A percentile compares a stretch with the other conserved stretches of the same genome.
Evolutionary conservation across 2,797 vertebrate species (phyloP).

Genomic region (Micrastur ruficollis): DNA sequence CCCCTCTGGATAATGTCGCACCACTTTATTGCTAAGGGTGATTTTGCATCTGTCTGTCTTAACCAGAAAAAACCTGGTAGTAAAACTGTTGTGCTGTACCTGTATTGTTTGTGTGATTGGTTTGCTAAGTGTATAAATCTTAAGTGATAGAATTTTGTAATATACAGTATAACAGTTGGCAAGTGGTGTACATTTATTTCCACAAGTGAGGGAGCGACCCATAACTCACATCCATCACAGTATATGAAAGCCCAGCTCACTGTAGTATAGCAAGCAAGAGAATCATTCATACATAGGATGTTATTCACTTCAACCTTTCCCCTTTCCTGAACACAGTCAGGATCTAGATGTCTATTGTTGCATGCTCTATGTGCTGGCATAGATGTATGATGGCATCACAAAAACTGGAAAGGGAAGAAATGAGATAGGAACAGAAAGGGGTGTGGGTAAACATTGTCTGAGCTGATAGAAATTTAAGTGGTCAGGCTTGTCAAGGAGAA

Average conservation of each 20-base stretch:
- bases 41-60: conserved; percentile 3
- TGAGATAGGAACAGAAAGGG: conserved; percentile 41
- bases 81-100: background rate
- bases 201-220: conserved; percentile 59
- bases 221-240: conserved; percentile 62
- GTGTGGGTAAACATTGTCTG: background rate
- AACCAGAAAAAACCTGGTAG: background rate
- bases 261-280: conserved; percentile 26
- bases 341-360: conserved; percentile 45
- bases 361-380: conserved; percentile 22
- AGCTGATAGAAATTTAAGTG: conserved; percentile 55
- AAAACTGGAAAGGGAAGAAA: conserved; percentile 55
- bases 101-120: background rate
- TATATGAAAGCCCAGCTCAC: conserved; percentile 43
- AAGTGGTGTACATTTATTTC: conserved; percentile 62
- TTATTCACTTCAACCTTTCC: conserved; percentile 64
- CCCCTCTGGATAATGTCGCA: background rate
- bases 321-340: conserved; percentile 6
- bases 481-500: conserved; percentile 57
- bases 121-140: conserved; percentile 35
- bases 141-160: conserved; percentile 37
- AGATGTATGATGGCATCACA: conserved; percentile 49
- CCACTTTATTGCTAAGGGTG: background rate
- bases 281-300: conserved; percentile 40
- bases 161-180: conserved; percentile 32